phyloP scores from a whole-genome alignment of 1,140 invertebrate species.

The Anagrus nilaparvatae region DNA sequence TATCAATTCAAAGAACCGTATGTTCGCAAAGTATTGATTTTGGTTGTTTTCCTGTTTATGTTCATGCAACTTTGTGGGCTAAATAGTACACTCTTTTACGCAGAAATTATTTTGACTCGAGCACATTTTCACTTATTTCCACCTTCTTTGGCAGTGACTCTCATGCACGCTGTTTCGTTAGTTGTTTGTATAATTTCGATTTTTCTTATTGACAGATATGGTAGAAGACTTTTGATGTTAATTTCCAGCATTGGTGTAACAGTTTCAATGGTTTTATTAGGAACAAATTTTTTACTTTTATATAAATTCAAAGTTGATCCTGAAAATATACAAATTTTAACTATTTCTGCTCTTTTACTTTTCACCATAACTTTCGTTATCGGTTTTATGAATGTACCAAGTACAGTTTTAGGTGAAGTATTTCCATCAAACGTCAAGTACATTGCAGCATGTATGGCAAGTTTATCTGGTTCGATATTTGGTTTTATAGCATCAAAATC shows the following conservation, averaged over 20 bases:
- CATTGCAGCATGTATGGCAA: conserved; percentile 54
- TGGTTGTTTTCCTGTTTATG: conserved; percentile 54
- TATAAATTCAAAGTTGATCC: conserved; percentile 36
- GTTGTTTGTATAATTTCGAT: too few species aligned
- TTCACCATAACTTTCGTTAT: conserved; percentile 25
- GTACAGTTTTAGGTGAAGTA: conserved; percentile 61
- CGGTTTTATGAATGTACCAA: conserved; percentile 58
- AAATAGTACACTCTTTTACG: conserved; percentile 62
- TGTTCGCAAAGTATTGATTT: conserved; percentile 50
- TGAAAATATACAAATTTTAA: conserved; percentile 18
- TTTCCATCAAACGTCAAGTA: conserved; percentile 58
- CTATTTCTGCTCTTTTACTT: conserved; percentile 14
- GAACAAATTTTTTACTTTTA: conserved; percentile 50
- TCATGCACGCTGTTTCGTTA: too few species aligned
- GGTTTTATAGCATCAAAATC: conserved; percentile 64
- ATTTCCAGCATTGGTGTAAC: conserved; percentile 48
- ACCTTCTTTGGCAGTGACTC: too few species aligned
- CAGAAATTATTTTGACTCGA: conserved; percentile 59
- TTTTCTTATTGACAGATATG: conserved; percentile 56
- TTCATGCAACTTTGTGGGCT: conserved; percentile 68
- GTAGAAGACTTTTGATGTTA: conserved; percentile 55
- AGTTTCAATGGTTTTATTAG: conserved; percentile 44
- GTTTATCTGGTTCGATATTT: conserved; percentile 57
- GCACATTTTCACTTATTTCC: too few species aligned
- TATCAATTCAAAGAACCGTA: conserved; percentile 2